Base-by-base conservation (phyloP, 2,113 vertebrate genomes). In the Beaufortia kweichowensis region DNA sequence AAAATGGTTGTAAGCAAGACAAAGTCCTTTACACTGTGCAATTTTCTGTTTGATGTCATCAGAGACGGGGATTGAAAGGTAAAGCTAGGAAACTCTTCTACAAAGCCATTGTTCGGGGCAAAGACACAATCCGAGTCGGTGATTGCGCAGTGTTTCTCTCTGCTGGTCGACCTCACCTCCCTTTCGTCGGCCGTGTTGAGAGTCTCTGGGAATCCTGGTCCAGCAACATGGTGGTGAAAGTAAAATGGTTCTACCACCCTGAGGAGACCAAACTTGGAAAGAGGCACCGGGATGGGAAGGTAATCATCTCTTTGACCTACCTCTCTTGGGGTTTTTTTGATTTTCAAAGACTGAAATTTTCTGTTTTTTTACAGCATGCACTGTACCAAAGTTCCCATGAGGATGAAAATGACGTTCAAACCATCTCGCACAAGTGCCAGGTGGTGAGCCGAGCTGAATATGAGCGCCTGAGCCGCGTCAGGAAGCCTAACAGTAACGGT, bases 161-260 rank as follows among this genome's bases (percentile, higher is more conserved):
- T 2, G 94, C 96, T 0, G 97, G 97, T 43, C 88, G 97, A 23
- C 97, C 97, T 79, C 94, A 98, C 90, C 92, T 99, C 81, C 96
- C 97, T 84, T 99, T 98, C 79, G 94, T 99, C 26, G 97, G 97
- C 75, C 93, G 96, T 86, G 98, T 99, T 63, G 96, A 98, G 91
- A 98, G 95, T 92, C 93, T 98, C 88, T 98, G 96, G 97, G 97
- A 99, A 90, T 98, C 97, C 0, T 99, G 97, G 97, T 96, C 94
- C 87, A 95, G 94, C 94, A 96, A 95, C 91, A 99, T 99, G 97
- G 96, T 98, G 82, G 97, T 99, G 82, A 94, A 94, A 86, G 96
- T 99, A 85, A 99, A 98, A 83, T 99, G 97, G 97, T 99, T 99
- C 90, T 99, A 99, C 90, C 97, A 99, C 88, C 96, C 96, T 0